These are phyloP conservation scores for Microplitis demolitor DNA, from an alignment of 1,140 invertebrate genomes.

Conservation along the genomic window DNA sequence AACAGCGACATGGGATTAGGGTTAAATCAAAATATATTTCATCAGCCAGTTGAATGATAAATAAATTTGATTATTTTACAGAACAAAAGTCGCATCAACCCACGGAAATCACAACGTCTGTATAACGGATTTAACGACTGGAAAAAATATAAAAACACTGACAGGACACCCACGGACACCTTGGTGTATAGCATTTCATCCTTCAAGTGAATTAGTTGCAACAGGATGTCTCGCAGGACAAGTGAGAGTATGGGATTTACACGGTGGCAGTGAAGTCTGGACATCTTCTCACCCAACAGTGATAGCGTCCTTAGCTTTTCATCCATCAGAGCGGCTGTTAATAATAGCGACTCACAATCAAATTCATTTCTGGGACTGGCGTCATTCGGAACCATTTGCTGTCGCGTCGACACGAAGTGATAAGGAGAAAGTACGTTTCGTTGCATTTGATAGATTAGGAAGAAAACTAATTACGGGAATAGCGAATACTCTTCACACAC, in stretches of 20 bases:
- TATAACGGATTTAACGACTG: constrained; percentile 79
- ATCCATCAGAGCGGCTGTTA: constrained; percentile 80
- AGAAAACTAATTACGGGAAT: constrained; percentile 86
- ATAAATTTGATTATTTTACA: constrained; percentile 54
- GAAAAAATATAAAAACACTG: constrained; percentile 79
- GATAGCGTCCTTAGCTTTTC: constrained; percentile 86
- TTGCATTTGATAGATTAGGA: constrained; percentile 83
- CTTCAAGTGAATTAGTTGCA: constrained; percentile 82
- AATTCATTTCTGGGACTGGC: constrained; percentile 92
- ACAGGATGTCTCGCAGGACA: constrained; percentile 89
- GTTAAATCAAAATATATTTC: background rate
- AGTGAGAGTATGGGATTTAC: constrained; percentile 90
- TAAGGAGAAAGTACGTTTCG: constrained; percentile 82
- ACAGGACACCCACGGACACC: constrained; percentile 87
- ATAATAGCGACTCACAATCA: constrained; percentile 86
- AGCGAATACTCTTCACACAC: constrained; percentile 66
- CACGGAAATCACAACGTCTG: constrained; percentile 94
- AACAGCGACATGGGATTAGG: too few species aligned
- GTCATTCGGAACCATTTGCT: constrained; percentile 75
- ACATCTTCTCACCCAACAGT: constrained; percentile 72
- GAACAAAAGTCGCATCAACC: constrained; percentile 81
- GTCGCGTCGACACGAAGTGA: constrained; percentile 71
- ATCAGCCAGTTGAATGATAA: constrained; percentile 14
- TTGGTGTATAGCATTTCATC: constrained; percentile 91
- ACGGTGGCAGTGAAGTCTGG: constrained; percentile 86